A percentile compares a stretch with the other conserved stretches of the same genome.
phyloP scores from a whole-genome alignment of 1,140 invertebrate species.

The Dendrolimus kikuchii region DNA sequence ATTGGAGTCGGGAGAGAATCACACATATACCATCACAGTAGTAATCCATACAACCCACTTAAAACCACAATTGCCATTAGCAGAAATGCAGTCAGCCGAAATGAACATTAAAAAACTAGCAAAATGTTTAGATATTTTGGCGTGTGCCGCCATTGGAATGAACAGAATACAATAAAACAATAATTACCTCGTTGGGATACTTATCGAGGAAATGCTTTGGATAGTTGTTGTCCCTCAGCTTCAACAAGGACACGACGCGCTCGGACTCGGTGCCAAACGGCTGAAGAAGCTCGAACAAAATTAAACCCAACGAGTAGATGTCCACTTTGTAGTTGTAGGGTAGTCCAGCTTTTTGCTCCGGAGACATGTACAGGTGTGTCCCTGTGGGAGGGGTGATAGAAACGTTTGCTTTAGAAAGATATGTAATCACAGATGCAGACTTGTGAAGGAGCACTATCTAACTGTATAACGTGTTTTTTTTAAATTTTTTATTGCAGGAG shows the following conservation, averaged over 20 bases:
- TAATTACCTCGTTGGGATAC: slow-evolving; percentile 80
- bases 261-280: slow-evolving; percentile 95
- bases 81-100: too few relatives aligned
- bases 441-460: too few relatives aligned
- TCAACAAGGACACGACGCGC: slow-evolving; percentile 76
- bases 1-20: too few relatives aligned
- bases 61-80: too few relatives aligned
- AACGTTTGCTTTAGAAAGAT: neutral
- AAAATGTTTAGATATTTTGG: too few relatives aligned
- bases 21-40: too few relatives aligned
- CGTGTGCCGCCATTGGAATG: too few relatives aligned
- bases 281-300: slow-evolving; percentile 92
- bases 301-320: slow-evolving; percentile 95
- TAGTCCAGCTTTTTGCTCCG: slow-evolving; percentile 88
- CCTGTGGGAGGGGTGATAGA: slow-evolving; percentile 71
- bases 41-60: too few relatives aligned
- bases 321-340: slow-evolving; percentile 96
- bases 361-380: slow-evolving; percentile 97
- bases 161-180: neutral
- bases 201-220: slow-evolving; percentile 78
- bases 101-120: too few relatives aligned
- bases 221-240: slow-evolving; percentile 79
- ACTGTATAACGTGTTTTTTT: too few relatives aligned
- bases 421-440: too few relatives aligned
- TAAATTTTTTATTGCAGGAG: too few relatives aligned